Base-by-base conservation (phyloP, 2,888 invertebrate genomes). In the Drosophila infuscata region DNA sequence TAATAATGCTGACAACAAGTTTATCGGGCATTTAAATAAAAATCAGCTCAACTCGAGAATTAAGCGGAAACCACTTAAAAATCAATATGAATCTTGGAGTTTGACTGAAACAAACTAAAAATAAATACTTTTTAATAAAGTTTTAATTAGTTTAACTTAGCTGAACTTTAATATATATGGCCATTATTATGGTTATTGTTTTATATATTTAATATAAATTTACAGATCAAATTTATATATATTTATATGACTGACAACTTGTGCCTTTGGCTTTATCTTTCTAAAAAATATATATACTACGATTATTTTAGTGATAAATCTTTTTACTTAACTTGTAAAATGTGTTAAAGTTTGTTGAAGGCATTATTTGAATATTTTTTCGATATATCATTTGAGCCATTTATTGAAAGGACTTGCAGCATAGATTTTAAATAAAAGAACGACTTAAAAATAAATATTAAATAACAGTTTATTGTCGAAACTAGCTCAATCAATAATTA, bases 381-480 rank as follows among this genome's bases (percentile, higher is more conserved):
- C 12, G 11, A 35, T 11, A 35, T 4, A 35, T 12, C 5, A 12
- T 12, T 35, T 35, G 35, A 35, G 12, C 12, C 12, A 12, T 12
- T 25, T 25, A 25, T 25, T 25, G 25, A 25, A 25, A 25, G 25
- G 25, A 25, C 11, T 35, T 41, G n/a, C 41, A n/a, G n/a, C 4
- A n/a, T n/a, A 9, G n/a, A 41, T n/a, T 41, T 41, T 9, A n/a
- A 9, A 15, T 25, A 25, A 25, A 17, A 36, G 2, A 35, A 6
- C 2, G 3, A 38, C 17, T 38, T 17, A 0, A n/a, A 41, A 17
- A 3, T 0, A 9, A 38, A 38, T n/a, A 4, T 17, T 2, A 4
- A 17, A 4, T 4, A 9, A 5, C n/a, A n/a, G 5, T n/a, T 9
- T 2, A 41, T n/a, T 11, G 41, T n/a, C 4, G 11, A 11, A n/a